Base-by-base conservation (phyloP, 2,888 invertebrate genomes). In the Halictus ligatus region DNA sequence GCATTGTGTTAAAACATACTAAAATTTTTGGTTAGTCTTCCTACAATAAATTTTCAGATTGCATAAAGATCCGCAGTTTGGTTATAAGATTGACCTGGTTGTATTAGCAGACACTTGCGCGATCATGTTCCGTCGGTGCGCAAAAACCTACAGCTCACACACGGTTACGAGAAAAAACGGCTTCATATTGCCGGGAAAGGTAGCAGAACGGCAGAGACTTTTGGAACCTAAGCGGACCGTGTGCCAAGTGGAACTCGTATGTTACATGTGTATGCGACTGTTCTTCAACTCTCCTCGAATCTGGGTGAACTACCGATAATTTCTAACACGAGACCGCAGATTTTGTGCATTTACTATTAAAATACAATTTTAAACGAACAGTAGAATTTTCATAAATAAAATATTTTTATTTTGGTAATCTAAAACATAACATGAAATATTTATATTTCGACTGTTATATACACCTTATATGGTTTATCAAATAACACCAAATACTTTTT, bases 191-290 rank as follows among this genome's bases (percentile, higher is more conserved):
- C 72, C 25, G n/a, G 25, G 46, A 48, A 48, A 73, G 72, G 72
- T 48, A 25, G 48, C 18, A 29, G 48, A 29, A 67, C 18, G 67
- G 35, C 43, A 29, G 7, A 8, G 72, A 46, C 29, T 48, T 46
- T 21, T 60, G 25, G 46, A 75, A 75, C 43, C 3, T 10, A 46
- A 60, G 46, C 43, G 60, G 1, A 46, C 46, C 25, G 60, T 60
- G 43, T 76, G 75, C 75, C 46, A 64, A 76, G 43, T 64, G 25
- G 58, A 64, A 64, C 64, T 76, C 46, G 60, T 43, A 64, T 29
- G 46, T 29, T 54, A 21, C 10, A 21, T 18, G 43, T 46, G 64
- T 46, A 43, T 13, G 12, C 60, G 21, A 46, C 60, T 43, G 29
- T 76, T 76, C 75, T 64, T 76, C 60, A 60, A 29, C 29, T 76